A percentile compares a stretch with the other conserved stretches of the same genome.
phyloP scores from a whole-genome alignment of 2,797 vertebrate species.

The Podarcis siculus region DNA sequence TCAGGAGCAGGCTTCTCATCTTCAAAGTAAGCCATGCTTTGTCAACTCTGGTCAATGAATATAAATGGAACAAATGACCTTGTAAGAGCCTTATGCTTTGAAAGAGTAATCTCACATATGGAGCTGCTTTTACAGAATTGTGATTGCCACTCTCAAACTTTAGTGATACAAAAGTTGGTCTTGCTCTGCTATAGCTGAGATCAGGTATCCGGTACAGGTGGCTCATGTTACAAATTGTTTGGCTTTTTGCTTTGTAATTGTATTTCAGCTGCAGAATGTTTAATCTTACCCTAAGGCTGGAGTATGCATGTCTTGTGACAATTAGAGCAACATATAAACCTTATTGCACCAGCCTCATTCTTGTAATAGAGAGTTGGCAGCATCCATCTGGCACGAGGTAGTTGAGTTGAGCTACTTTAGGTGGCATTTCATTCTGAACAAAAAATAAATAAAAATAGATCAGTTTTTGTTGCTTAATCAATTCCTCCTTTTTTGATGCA shows the following conservation, averaged over 20 bases:
- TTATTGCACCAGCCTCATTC: neutral
- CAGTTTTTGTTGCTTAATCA: slow-evolving; percentile 6
- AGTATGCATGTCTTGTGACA: slow-evolving; percentile 12
- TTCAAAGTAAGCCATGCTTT: neutral
- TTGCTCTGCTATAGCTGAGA: neutral
- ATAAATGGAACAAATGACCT: neutral
- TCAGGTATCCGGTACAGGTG: neutral
- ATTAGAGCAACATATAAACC: slow-evolving; percentile 8
- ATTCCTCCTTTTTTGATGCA: neutral
- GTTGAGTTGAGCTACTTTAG: neutral
- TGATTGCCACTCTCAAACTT: neutral
- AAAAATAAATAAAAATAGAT: neutral
- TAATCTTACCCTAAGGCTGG: slow-evolving; percentile 15
- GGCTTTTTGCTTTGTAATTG: neutral
- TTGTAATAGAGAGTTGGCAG: neutral
- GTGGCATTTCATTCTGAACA: neutral
- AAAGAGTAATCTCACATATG: neutral
- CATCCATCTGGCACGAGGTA: neutral
- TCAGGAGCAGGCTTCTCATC: neutral
- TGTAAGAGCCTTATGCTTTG: neutral
- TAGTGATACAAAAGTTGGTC: neutral
- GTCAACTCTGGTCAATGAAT: neutral
- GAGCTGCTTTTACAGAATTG: neutral
- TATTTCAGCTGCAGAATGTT: slow-evolving; percentile 8
- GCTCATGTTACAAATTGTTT: slow-evolving; percentile 2